Evolutionary conservation across 2,113 vertebrate species (phyloP), one percentile per base, ranked within the genome.

Genomic region (Nesogale talazaci): DNA sequence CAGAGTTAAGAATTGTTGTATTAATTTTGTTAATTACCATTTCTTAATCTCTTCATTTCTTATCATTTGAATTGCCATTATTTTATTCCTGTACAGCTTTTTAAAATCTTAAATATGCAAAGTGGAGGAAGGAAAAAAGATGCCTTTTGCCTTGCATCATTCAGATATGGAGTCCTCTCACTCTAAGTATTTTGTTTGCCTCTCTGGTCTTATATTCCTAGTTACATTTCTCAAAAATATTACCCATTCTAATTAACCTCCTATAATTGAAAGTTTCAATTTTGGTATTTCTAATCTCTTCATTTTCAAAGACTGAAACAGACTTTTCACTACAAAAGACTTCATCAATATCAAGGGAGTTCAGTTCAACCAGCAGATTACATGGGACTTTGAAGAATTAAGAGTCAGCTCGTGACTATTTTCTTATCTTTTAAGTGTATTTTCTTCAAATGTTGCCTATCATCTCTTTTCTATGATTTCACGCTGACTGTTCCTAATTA

Each of bases 271-370:
- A 93, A 10, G 11, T 57, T 57, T 82, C 80, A 94, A 88, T 90
- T 36, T 93, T 91, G 80, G 83, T n/a, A 36, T 90, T 96, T 95
- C 80, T 96, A 94, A 57, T 70, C 86, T 80, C 25, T 11, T 3
- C 57, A 93, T 36, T 96, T 94, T 93, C 88, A 97, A 94, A 97
- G 69, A 23, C 91, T 90, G 23, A 89, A 94, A 96, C 82, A 94
- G 85, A 65, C 1, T 93, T 96, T 96, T 83, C 82, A 92, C 83
- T 95, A 79, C 59, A 95, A 93, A 94, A 77, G 69, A 84, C 72
- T 87, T 61, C 31, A 85, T 74, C 83, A 80, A 4, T 86, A 82
- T 82, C 46, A 83, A 79, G 36, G 56, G 74, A 95, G 92, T 94
- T 92, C 10, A 83, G 29, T 38, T 86, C 85, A 84, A 34, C 17